Base-by-base conservation (phyloP, 2,113 vertebrate genomes). In the Dryoscopus gambensis region DNA sequence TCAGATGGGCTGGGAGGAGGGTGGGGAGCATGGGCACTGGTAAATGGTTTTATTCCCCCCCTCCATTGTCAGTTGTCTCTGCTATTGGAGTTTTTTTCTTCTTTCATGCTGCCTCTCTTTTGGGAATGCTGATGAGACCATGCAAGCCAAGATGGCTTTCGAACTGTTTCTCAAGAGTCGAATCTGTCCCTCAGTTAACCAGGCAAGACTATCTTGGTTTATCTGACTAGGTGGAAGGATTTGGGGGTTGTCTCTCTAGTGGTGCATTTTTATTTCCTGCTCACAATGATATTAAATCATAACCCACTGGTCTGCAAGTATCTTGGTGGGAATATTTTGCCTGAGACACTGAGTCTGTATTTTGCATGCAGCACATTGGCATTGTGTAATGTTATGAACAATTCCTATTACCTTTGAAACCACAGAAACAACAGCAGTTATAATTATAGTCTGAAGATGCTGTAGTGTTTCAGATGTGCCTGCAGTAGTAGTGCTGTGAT, bases 391-490 rank as follows among this genome's bases (percentile, higher is more conserved):
- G 96, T 97, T 96, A 68, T 70, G 94, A 97, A 86, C 97, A 95
- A 93, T 71, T 98, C 97, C 95, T 97, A 97, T 98, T 98, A 97
- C 97, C 94, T 95, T 95, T 85, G 97, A 97, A 97, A 93, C 96
- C 83, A 93, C 94, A 96, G 95, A 94, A 97, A 92, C 96, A 98
- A 95, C 95, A 95, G 75, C 95, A 92, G 92, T 91, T 97, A 96
- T 97, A 98, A 97, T 98, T 98, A 97, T 62, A 95, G 67, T 95
- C 97, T 96, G 97, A 97, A 96, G 96, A 93, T 96, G 95, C 94
- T 95, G 64, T 95, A 85, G 95, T 79, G 88, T 98, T 98, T 98
- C 97, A 96, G 96, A 95, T 84, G 92, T 97, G 93, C 95, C 94
- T 97, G 89, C 91, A 94, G 94, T 96, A 90, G 93, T 90, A 87